Percentiles rank a stretch among this genome's conserved stretches.
phyloP scores from a whole-genome alignment of 2,797 vertebrate species.

The Microcaecilia unicolor region DNA sequence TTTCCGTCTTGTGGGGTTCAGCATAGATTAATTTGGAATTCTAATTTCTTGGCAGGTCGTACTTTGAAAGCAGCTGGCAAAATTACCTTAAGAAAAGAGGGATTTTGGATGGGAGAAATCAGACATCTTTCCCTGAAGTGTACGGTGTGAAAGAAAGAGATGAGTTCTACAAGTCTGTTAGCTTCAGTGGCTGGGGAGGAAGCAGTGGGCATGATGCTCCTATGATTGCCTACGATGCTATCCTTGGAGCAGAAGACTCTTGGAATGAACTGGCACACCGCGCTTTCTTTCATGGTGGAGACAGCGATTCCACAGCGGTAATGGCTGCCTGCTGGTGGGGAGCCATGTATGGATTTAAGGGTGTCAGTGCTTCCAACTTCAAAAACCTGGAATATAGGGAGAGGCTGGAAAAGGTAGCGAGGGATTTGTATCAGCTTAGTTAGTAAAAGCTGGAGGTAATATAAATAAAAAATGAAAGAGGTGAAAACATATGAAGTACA shows the following conservation, averaged over 20 bases:
- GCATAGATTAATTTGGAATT: no score
- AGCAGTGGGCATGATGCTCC: conserved; percentile 68
- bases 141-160: conserved; percentile 59
- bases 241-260: conserved; percentile 52
- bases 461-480: no score
- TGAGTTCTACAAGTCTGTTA: conserved; percentile 48
- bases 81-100: conserved; percentile 54
- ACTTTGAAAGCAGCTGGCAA: conserved; percentile 58
- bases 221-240: conserved; percentile 70
- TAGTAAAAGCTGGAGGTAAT: no score
- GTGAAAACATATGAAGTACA: no score
- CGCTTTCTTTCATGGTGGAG: conserved; percentile 65
- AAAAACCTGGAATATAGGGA: conserved; percentile 53
- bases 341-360: conserved; percentile 50
- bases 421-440: conserved; percentile 31
- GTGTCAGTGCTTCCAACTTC: conserved; percentile 45
- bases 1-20: no score
- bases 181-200: conserved; percentile 55
- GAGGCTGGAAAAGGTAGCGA: conserved; percentile 44
- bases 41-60: no score
- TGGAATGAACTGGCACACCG: conserved; percentile 60
- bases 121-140: conserved; percentile 41
- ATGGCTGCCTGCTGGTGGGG: conserved; percentile 70
- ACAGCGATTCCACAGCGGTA: conserved; percentile 60
- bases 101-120: conserved; percentile 45